These are phyloP conservation scores for Frankliniella intonsa DNA, from an alignment of 2,888 invertebrate genomes.

Conservation along the genomic window DNA sequence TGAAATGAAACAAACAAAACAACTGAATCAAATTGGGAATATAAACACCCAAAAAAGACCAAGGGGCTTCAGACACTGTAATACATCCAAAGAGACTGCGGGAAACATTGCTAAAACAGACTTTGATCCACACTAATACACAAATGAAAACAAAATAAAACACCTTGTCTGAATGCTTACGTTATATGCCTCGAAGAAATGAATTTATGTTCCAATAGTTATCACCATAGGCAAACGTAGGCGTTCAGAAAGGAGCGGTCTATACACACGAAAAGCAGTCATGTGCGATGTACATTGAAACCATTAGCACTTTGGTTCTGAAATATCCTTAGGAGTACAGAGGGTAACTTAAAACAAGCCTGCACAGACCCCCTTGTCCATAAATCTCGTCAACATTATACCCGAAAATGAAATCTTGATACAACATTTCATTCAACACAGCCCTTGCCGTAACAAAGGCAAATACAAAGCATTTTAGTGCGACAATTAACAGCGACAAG, in stretches of 20 bases:
- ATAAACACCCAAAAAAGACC: slow-evolving; percentile 23
- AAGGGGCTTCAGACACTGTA: neutral
- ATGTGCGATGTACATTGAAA: neutral
- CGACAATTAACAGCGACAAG: slow-evolving; percentile 6
- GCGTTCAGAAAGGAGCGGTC: neutral
- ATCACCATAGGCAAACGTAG: neutral
- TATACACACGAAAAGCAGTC: slow-evolving; percentile 1
- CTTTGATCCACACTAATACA: neutral
- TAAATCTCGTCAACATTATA: neutral
- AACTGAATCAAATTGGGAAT: slow-evolving; percentile 12
- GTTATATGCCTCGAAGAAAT: neutral
- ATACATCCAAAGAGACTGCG: neutral
- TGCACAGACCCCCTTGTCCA: neutral
- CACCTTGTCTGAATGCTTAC: neutral
- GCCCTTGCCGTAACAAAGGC: neutral
- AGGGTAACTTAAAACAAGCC: neutral
- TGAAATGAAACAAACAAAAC: slow-evolving; percentile 27
- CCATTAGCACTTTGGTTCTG: slow-evolving; percentile 6
- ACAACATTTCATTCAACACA: neutral
- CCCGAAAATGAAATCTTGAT: neutral
- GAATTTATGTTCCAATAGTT: slow-evolving; percentile 2
- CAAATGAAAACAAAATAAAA: neutral
- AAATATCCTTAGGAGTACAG: neutral
- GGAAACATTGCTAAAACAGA: neutral
- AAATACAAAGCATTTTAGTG: slow-evolving; percentile 21